Evolutionary conservation across 1,140 invertebrate species (phyloP).

Genomic region (Bombus sylvicola): DNA sequence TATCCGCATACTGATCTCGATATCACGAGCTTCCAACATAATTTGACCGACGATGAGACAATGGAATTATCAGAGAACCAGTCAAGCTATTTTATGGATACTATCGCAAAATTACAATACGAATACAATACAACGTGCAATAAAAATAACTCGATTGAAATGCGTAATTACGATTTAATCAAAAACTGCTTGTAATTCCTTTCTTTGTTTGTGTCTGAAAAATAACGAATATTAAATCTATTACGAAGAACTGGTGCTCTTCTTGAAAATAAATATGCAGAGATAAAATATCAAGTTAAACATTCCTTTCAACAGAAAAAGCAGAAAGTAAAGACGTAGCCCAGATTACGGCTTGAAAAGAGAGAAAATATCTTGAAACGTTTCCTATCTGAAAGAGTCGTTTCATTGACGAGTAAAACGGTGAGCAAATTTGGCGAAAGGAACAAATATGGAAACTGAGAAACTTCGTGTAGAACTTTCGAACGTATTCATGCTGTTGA

Average conservation of each 20-base stretch:
- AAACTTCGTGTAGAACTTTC: neutral
- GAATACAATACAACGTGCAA: neutral
- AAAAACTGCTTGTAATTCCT: neutral
- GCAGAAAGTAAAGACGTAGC: neutral
- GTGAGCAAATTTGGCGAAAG: neutral
- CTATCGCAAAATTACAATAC: neutral
- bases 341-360: neutral
- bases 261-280: neutral
- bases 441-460: neutral
- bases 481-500: neutral
- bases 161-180: neutral
- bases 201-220: neutral
- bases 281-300: neutral
- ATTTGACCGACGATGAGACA: conserved; percentile 1
- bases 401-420: neutral
- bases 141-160: neutral
- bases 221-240: neutral
- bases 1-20: conserved; percentile 6
- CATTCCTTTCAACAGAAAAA: neutral
- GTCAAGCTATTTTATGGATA: neutral
- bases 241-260: neutral
- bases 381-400: neutral
- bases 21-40: conserved; percentile 32
- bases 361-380: neutral
- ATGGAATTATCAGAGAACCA: conserved; percentile 20